phyloP scores from a whole-genome alignment of 2,888 invertebrate species.

The Eumerus sabulonum region DNA sequence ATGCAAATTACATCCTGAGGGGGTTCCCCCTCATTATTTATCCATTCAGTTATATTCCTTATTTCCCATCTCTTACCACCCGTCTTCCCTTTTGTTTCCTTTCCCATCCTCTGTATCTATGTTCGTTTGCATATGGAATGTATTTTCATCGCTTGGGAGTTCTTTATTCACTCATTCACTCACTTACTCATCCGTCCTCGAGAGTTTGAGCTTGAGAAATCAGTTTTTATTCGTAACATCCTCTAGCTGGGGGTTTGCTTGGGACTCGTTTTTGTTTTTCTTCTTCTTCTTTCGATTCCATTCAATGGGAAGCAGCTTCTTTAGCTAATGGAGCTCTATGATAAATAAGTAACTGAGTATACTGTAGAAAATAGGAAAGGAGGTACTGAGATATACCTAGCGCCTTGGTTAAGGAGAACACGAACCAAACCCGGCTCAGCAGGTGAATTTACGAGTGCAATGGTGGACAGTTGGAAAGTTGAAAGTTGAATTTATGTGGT shows the following conservation, averaged over 20 bases:
- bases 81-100: too few relatives aligned
- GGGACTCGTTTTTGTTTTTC: neutral
- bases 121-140: slow-evolving; percentile 19
- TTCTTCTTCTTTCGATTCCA: slow-evolving; percentile 20
- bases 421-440: too few relatives aligned
- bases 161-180: neutral
- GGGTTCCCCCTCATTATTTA: slow-evolving; percentile 39
- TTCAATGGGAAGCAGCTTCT: slow-evolving; percentile 40
- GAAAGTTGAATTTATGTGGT: too few relatives aligned
- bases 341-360: slow-evolving; percentile 22
- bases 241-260: neutral
- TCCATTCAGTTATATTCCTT: slow-evolving; percentile 51
- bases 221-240: slow-evolving; percentile 19
- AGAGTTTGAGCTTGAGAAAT: too few relatives aligned
- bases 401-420: too few relatives aligned
- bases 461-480: too few relatives aligned
- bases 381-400: too few relatives aligned
- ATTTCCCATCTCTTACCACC: neutral
- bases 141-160: slow-evolving; percentile 13
- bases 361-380: too few relatives aligned
- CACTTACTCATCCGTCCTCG: slow-evolving; percentile 2
- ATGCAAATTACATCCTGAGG: slow-evolving; percentile 48
- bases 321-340: slow-evolving; percentile 42
- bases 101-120: neutral
- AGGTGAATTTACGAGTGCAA: too few relatives aligned